Evolutionary conservation across 2,888 invertebrate genomes (phyloP).

Genomic region (Ramazzottius varieornatus): DNA sequence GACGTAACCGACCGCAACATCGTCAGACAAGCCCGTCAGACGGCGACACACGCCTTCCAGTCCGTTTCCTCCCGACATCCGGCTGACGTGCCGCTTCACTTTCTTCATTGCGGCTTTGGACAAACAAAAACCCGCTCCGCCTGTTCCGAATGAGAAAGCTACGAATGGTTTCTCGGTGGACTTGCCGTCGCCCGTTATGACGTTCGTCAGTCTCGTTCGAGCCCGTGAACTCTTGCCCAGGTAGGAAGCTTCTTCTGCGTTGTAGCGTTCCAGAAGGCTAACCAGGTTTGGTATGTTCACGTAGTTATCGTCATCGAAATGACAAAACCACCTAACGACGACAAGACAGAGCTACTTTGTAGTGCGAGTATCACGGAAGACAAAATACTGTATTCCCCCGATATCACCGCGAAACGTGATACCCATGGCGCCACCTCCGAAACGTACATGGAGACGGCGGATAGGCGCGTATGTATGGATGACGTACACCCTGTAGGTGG

Average conservation of each 20-base stretch:
- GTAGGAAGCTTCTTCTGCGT: neutral
- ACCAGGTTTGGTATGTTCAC: neutral
- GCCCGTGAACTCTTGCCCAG: neutral
- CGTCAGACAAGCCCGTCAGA: neutral
- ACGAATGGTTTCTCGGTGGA: neutral
- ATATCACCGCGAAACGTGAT: no score
- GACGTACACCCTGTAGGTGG: no score
- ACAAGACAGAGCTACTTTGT: no score
- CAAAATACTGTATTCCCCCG: no score
- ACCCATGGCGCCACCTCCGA: no score
- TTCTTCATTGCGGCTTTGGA: neutral
- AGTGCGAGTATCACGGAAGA: no score
- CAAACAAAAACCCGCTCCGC: neutral
- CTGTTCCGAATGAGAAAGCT: neutral
- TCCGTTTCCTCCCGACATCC: neutral
- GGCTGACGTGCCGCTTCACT: neutral
- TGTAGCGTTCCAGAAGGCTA: neutral
- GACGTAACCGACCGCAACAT: neutral
- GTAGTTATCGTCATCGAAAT: slow-evolving; percentile 2
- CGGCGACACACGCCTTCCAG: neutral
- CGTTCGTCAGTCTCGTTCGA: neutral
- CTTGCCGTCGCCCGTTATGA: neutral
- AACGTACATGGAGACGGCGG: no score
- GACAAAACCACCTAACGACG: neutral
- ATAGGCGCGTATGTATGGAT: no score